A percentile compares a stretch with the other conserved stretches of the same genome.
Conservation (phyloP, 2,888 invertebrate genomes). For the Xestia rhomboidea region DNA sequence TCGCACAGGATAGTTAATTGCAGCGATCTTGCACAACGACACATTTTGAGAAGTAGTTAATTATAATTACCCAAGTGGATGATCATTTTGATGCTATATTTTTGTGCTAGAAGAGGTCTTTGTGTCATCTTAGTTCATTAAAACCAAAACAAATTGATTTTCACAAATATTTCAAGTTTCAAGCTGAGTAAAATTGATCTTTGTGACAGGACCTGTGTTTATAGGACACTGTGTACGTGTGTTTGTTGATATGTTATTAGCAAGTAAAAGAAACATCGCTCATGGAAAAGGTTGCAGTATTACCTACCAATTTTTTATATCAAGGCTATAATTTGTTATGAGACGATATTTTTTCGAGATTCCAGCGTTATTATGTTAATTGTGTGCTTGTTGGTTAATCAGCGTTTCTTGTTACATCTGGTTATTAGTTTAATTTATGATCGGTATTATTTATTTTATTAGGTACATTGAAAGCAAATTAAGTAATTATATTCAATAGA, state of each 20-base stretch:
- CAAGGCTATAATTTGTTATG: neutral
- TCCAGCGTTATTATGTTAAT: slow-evolving; percentile 10
- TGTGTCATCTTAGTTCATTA: neutral
- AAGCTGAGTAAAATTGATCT: neutral
- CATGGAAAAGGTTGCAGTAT: neutral
- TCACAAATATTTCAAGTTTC: neutral
- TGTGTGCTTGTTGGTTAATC: neutral
- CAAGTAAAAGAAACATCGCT: neutral
- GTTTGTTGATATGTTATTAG: neutral
- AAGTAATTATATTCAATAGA: slow-evolving; percentile 33
- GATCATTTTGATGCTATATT: neutral
- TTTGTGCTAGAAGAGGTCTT: neutral
- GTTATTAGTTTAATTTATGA: slow-evolving; percentile 15
- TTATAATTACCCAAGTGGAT: neutral
- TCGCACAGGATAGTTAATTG: slow-evolving; percentile 25
- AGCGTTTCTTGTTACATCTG: neutral
- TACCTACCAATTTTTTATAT: neutral
- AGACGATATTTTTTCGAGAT: neutral
- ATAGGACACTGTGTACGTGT: neutral
- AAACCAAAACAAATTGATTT: neutral
- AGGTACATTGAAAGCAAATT: slow-evolving; percentile 41
- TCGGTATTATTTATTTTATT: neutral
- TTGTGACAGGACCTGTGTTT: neutral
- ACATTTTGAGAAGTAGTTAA: slow-evolving; percentile 6
- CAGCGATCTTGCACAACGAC: slow-evolving; percentile 1